These are phyloP conservation scores for Galaxea fascicularis DNA, from an alignment of 92 coral and sea anemone species.

Conservation along the genomic window DNA sequence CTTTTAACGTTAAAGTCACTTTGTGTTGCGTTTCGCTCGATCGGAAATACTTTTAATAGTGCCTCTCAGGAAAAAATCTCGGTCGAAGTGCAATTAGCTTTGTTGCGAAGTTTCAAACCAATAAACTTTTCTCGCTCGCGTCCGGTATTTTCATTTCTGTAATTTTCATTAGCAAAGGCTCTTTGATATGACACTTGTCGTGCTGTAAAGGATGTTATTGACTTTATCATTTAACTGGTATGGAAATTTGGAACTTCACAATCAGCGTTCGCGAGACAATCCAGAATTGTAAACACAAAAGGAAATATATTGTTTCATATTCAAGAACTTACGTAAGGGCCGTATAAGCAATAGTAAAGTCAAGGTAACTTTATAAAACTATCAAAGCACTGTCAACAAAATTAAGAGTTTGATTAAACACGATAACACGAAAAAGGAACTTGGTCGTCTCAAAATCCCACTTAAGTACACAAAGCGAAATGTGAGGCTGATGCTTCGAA, in stretches of 20 bases:
- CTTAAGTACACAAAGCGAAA: not conserved
- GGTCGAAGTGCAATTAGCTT: constrained; percentile 9
- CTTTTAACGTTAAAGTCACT: constrained; percentile 13
- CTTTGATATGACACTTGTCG: constrained; percentile 9
- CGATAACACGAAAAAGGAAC: not conserved
- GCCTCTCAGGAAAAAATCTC: not conserved
- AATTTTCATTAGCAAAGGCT: constrained; percentile 40
- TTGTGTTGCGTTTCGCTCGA: constrained; percentile 3
- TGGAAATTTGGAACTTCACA: constrained; percentile 35
- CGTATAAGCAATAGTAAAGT: not conserved
- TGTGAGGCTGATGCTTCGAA: not conserved
- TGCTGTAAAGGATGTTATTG: constrained; percentile 32
- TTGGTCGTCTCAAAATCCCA: not conserved
- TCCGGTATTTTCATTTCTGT: constrained; percentile 35
- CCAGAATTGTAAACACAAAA: constrained; percentile 25
- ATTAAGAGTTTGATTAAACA: not conserved
- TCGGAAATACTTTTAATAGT: constrained; percentile 17
- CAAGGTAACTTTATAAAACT: not conserved
- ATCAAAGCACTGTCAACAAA: not conserved
- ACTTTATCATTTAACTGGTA: constrained; percentile 34
- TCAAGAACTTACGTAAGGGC: not conserved
- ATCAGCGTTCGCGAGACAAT: constrained; percentile 6
- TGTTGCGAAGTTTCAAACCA: constrained; percentile 32
- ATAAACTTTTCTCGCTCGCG: constrained; percentile 14
- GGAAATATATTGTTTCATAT: constrained; percentile 21